These are phyloP conservation scores for Sorex araneus DNA, from an alignment of 2,113 vertebrate genomes.

Conservation along the genomic window DNA sequence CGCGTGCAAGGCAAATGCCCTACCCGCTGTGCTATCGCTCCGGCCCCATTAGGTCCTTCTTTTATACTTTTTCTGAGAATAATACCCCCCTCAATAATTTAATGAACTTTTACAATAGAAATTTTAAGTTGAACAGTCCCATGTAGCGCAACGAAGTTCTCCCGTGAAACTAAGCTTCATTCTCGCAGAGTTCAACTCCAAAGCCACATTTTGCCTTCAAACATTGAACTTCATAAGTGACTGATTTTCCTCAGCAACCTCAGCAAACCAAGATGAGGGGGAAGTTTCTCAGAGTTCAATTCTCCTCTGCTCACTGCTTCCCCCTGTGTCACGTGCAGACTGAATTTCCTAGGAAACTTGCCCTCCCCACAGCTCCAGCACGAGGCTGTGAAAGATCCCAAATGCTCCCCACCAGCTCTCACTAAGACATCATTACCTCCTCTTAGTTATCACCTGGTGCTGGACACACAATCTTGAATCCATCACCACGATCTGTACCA, in stretches of 20 bases:
- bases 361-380: neutral
- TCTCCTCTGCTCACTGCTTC: neutral
- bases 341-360: too few species aligned
- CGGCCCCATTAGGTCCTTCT: too few species aligned
- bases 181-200: neutral
- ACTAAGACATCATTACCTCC: too few species aligned
- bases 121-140: neutral
- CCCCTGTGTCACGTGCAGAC: too few species aligned
- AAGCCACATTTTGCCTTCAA: neutral
- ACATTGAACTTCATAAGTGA: neutral
- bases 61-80: neutral
- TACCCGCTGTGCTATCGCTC: too few species aligned
- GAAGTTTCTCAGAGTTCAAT: neutral
- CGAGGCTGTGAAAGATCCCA: too few species aligned
- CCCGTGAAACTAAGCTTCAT: neutral
- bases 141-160: neutral
- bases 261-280: neutral
- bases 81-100: neutral
- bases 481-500: neutral
- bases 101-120: neutral
- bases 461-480: neutral
- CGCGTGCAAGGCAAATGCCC: too few species aligned
- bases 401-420: too few species aligned
- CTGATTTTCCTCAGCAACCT: neutral
- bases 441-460: too few species aligned